Evolutionary conservation across 2,888 invertebrate genomes (phyloP), one percentile per base, ranked within the genome.

Genomic region (Lathronympha strigana): DNA sequence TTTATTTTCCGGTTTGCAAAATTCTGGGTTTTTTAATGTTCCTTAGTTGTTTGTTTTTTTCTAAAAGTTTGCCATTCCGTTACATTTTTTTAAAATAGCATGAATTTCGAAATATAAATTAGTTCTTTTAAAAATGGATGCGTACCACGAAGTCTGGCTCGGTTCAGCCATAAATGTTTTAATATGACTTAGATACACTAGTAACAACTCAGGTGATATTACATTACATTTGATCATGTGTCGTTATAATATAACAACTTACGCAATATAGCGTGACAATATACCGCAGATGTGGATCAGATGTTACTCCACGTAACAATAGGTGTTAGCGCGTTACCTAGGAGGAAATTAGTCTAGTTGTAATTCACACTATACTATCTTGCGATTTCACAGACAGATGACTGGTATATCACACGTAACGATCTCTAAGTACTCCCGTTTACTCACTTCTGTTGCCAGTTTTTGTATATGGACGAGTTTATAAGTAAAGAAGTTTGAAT

Each of bases 201-300:
- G 9, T 40, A 17, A 45, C 19, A 13, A 21, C 45, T 45, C 19
- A 21, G 13, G 1, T 28, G 49, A 19, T 63, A 55, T 64, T 64
- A 58, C 38, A 66, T 54, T 54, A 33, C 53, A 36, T 33, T 33
- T 60, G 28, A 43, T n/a, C 17, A 25, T 60, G 53, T 21, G 21
- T 47, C 36, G 36, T 45, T 66, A 36, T 45, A 49, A 57, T 61
- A 58, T 50, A 61, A 63, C 63, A 51, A 45, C 55, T 66, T 57
- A 62, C 62, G 62, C 45, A 67, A 62, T 51, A 60, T 66, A 61
- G 62, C 72, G 73, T 78, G 78, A 76, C 74, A 77, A 68, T 51
- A 57, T 49, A 47, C 74, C 74, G 73, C 76, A 71, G 74, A 78
- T 80, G 71, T 75, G 68, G 73, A 76, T 76, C 73, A 75, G 70